Percentiles rank a stretch among this genome's conserved stretches.
Evolutionary conservation across 2,113 vertebrate genomes (phyloP).

Genomic region (Noturus placidus): DNA sequence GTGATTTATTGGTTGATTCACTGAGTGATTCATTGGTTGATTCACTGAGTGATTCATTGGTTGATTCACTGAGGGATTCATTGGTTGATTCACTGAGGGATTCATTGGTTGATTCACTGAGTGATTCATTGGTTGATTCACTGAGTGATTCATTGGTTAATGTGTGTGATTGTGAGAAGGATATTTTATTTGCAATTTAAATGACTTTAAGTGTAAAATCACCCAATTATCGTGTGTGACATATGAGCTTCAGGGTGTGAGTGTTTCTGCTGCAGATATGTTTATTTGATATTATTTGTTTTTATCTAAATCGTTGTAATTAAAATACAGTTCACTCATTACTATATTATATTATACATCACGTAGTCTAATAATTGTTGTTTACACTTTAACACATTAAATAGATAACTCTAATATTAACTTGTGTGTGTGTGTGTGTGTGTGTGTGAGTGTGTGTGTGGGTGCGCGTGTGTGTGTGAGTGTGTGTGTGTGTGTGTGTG

Average conservation of each 20-base stretch:
- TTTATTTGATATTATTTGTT: neutral
- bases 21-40: no score
- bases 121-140: no score
- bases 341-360: neutral
- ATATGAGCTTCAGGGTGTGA: neutral
- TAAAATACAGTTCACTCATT: neutral
- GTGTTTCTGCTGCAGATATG: neutral
- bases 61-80: neutral
- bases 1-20: no score
- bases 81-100: neutral
- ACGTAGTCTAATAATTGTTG: neutral
- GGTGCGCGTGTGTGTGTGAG: neutral
- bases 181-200: neutral
- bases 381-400: neutral
- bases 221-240: neutral
- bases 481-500: neutral
- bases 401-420: neutral
- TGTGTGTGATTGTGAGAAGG: neutral
- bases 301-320: neutral
- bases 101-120: no score
- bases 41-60: neutral
- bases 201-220: neutral
- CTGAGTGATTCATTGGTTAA: no score
- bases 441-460: neutral
- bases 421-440: neutral